A percentile compares a stretch with the other conserved stretches of the same genome.
Conservation (phyloP, 2,888 invertebrate species). For the Netelia melanura region DNA sequence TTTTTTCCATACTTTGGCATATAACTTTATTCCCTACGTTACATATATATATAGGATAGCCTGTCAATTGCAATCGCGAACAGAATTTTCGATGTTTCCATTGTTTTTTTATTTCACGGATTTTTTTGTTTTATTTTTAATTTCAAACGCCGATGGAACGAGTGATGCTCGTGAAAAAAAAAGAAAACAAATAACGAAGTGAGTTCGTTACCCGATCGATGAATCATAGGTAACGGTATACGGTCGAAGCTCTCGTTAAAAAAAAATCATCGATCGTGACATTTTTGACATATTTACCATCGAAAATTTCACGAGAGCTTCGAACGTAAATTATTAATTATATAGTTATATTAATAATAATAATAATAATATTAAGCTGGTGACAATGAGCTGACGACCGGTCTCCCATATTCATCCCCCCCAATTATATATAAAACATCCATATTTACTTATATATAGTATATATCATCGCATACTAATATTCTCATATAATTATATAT, state of each 20-base stretch:
- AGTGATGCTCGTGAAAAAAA: not conserved
- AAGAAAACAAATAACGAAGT: constrained; percentile 20
- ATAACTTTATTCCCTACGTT: constrained; percentile 14
- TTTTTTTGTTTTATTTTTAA: not conserved
- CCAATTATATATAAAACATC: constrained; percentile 35
- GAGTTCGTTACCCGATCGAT: constrained; percentile 62
- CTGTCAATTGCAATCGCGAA: constrained; percentile 37
- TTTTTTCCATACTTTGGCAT: constrained; percentile 22
- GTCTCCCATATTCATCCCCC: constrained; percentile 37
- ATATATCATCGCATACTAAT: constrained; percentile 64
- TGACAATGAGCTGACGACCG: constrained; percentile 59
- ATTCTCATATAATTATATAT: constrained; percentile 54
- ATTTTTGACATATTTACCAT: not conserved
- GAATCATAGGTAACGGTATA: constrained; percentile 64
- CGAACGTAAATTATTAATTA: not conserved
- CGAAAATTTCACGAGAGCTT: constrained; percentile 47
- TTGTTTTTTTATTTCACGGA: constrained; percentile 4
- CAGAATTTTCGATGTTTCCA: constrained; percentile 17
- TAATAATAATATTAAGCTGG: constrained; percentile 17
- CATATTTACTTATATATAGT: constrained; percentile 40
- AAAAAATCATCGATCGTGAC: not conserved
- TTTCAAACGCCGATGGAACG: not conserved
- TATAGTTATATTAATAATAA: not conserved
- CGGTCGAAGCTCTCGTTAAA: constrained; percentile 48
- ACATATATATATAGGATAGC: not conserved